Conservation (phyloP, 1,140 invertebrate species). For the Drosophila nigromelanica region DNA sequence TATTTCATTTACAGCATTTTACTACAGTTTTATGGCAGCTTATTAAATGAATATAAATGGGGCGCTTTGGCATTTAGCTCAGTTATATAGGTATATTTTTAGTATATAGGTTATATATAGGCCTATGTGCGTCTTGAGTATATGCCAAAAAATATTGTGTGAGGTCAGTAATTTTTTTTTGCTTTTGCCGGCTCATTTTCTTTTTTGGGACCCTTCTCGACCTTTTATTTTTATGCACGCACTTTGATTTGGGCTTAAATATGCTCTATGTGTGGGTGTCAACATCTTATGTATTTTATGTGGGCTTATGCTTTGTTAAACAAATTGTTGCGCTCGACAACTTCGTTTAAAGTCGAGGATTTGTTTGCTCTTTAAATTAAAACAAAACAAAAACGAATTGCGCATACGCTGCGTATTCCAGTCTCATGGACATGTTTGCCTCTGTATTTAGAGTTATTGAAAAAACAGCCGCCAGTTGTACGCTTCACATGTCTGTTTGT, state of each 20-base stretch:
- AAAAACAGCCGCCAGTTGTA: slow-evolving; percentile 26
- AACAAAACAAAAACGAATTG: not conserved
- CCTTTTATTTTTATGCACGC: slow-evolving; percentile 53
- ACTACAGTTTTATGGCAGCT: slow-evolving; percentile 79
- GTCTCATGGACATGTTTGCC: not conserved
- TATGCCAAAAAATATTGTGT: slow-evolving; percentile 45
- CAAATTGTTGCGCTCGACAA: slow-evolving; percentile 17
- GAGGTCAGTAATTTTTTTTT: slow-evolving; percentile 63
- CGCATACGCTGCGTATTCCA: slow-evolving; percentile 51
- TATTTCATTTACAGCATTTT: slow-evolving; percentile 79
- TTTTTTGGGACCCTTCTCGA: slow-evolving; percentile 41
- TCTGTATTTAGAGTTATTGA: slow-evolving; percentile 34
- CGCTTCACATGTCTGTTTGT: slow-evolving; percentile 27
- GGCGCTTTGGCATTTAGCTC: slow-evolving; percentile 39
- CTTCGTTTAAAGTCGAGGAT: not conserved
- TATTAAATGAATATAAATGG: slow-evolving; percentile 78
- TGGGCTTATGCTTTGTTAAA: slow-evolving; percentile 4
- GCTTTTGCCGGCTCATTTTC: slow-evolving; percentile 29
- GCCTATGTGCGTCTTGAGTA: slow-evolving; percentile 2
- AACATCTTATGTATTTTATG: slow-evolving; percentile 25
- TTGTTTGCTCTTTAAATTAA: slow-evolving; percentile 30
- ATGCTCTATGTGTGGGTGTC: slow-evolving; percentile 16
- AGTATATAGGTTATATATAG: not conserved
- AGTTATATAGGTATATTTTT: slow-evolving; percentile 1
- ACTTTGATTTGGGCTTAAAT: slow-evolving; percentile 57